phyloP scores from a whole-genome alignment of 30 jellyfish, hydroid and myxozoan genomes.

The Catostylus mosaicus region DNA sequence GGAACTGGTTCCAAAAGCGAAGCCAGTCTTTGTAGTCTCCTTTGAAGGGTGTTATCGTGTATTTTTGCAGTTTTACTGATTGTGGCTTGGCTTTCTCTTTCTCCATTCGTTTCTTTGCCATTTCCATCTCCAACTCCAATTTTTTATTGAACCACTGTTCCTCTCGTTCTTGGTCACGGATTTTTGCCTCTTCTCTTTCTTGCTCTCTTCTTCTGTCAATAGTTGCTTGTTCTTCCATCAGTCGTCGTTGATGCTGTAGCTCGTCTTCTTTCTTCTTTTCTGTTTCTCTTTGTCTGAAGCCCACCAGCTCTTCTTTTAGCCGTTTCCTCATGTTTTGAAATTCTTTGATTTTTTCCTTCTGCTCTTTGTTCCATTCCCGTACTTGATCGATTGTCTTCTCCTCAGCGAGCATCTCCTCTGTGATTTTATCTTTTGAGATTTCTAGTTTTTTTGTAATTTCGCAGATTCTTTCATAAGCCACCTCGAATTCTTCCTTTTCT shows the following conservation, averaged over 20 bases:
- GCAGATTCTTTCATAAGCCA: slow-evolving; percentile 37
- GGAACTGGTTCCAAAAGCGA: slow-evolving; percentile 73
- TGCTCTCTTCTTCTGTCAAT: slow-evolving; percentile 43
- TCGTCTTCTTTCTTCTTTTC: slow-evolving; percentile 29
- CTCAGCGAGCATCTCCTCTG: slow-evolving; percentile 36
- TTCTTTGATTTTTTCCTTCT: slow-evolving; percentile 39
- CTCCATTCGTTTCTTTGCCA: slow-evolving; percentile 5
- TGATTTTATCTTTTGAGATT: slow-evolving; percentile 19
- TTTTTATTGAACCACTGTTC: slow-evolving; percentile 20
- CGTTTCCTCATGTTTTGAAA: slow-evolving; percentile 35
- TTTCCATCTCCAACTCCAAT: slow-evolving; percentile 31
- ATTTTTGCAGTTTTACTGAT: slow-evolving; percentile 61
- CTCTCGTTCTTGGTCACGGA: slow-evolving; percentile 48
- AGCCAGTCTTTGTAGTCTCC: slow-evolving; percentile 80
- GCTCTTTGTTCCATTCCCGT: slow-evolving; percentile 58
- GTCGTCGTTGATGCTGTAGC: slow-evolving; percentile 52
- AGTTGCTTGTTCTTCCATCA: slow-evolving; percentile 55
- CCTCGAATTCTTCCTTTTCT: slow-evolving; percentile 59
- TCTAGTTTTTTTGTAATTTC: slow-evolving; percentile 28
- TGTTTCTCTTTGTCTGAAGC: no score
- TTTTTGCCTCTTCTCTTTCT: slow-evolving; percentile 52
- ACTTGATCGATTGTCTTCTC: slow-evolving; percentile 45
- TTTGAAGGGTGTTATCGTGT: slow-evolving; percentile 64
- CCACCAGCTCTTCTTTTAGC: slow-evolving; percentile 51
- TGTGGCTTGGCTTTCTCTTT: slow-evolving; percentile 26